Evolutionary conservation across 2,888 invertebrate genomes (phyloP).

Genomic region (Cordilura impudica): DNA sequence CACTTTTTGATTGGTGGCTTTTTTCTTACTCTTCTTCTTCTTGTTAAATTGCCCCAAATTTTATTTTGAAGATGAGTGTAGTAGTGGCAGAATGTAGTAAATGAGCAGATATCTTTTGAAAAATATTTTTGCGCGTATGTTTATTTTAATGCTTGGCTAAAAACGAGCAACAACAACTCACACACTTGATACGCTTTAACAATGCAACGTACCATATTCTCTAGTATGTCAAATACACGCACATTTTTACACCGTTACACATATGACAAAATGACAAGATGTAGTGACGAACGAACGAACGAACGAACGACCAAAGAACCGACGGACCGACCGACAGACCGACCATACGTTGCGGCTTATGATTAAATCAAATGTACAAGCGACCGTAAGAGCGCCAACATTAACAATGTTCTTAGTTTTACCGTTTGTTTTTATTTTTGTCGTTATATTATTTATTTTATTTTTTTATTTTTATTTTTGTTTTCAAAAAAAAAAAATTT

Average conservation of each 20-base stretch:
- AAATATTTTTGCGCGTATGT: not conserved
- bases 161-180: not conserved
- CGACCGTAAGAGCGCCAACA: slow-evolving; percentile 32
- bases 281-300: not conserved
- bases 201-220: not conserved
- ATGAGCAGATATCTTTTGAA: not conserved
- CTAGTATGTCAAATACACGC: slow-evolving; percentile 5
- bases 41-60: slow-evolving; percentile 33
- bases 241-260: slow-evolving; percentile 6
- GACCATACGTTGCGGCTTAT: not conserved
- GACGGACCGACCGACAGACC: slow-evolving; percentile 5
- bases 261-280: not conserved
- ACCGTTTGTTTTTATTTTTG: not conserved
- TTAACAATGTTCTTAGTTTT: slow-evolving; percentile 24
- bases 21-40: slow-evolving; percentile 4
- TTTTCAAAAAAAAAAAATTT: not conserved
- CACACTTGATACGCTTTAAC: not conserved
- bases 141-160: not conserved
- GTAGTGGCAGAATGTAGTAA: not conserved
- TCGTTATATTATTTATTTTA: slow-evolving; percentile 19
- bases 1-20: not conserved
- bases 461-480: not conserved
- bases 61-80: slow-evolving; percentile 5
- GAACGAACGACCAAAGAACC: not conserved
- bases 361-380: not conserved